These are phyloP conservation scores for Autographa pulchrina DNA, from an alignment of 2,888 invertebrate genomes.

Conservation along the genomic window DNA sequence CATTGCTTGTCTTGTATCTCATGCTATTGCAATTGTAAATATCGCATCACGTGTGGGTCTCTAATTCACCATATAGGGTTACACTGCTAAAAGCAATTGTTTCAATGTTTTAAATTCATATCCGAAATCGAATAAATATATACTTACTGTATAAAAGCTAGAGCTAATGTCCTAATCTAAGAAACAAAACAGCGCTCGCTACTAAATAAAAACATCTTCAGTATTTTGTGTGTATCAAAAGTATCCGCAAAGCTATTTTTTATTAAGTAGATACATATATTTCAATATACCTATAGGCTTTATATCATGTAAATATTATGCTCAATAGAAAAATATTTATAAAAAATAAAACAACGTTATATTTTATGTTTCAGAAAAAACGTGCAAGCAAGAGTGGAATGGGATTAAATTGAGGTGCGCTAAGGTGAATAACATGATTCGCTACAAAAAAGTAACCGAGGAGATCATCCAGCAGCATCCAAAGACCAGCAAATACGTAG, in stretches of 20 bases:
- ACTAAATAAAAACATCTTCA: no score
- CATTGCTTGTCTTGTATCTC: background rate
- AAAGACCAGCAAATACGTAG: conserved; percentile 44
- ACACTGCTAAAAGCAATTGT: background rate
- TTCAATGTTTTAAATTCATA: background rate
- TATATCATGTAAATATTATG: no score
- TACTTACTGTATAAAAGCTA: no score
- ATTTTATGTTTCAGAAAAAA: conserved; percentile 34
- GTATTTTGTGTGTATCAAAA: no score
- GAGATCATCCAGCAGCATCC: conserved; percentile 40
- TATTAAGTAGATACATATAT: no score
- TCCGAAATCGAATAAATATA: no score
- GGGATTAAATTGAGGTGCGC: conserved; percentile 41
- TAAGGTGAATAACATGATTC: conserved; percentile 45
- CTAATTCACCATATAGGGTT: background rate
- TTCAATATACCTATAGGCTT: no score
- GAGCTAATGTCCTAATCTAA: no score
- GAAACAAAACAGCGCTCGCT: no score
- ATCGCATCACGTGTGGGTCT: background rate
- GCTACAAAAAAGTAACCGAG: conserved; percentile 44
- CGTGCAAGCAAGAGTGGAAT: conserved; percentile 38
- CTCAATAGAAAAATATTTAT: no score
- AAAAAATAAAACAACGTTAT: no score
- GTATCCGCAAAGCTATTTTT: no score
- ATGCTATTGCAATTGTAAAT: background rate